Evolutionary conservation across 2,888 invertebrate species (phyloP).

Genomic region (Aproaerema taeniolella): DNA sequence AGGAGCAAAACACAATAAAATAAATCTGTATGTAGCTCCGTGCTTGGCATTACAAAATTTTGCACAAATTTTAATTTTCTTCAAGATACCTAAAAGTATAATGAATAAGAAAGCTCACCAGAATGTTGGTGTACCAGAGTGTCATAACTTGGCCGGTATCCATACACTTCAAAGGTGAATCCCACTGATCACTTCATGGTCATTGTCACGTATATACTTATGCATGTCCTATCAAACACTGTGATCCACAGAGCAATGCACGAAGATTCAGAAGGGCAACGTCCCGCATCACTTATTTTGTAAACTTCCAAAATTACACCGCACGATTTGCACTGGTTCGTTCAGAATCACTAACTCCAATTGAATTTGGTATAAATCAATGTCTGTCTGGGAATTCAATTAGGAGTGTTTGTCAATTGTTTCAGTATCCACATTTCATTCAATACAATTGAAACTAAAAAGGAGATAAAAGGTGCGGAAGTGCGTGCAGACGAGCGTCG

Average conservation of each 20-base stretch:
- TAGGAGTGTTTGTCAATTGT: too few species aligned
- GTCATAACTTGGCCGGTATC: conserved; percentile 70
- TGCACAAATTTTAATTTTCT: not conserved
- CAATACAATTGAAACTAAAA: too few species aligned
- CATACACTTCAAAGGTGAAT: conserved; percentile 56
- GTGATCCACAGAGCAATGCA: too few species aligned
- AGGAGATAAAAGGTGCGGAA: too few species aligned
- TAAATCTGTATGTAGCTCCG: too few species aligned
- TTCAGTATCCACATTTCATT: too few species aligned
- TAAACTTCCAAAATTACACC: conserved; percentile 40
- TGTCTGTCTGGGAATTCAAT: not conserved
- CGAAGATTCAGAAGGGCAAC: conserved; percentile 39
- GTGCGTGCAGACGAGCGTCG: conserved; percentile 51
- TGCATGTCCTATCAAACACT: too few species aligned
- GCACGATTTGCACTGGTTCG: conserved; percentile 10
- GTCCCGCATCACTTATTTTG: conserved; percentile 30
- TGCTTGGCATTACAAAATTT: not conserved
- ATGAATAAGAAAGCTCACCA: conserved; percentile 51
- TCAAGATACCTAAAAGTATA: conserved; percentile 2
- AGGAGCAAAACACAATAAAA: conserved; percentile 4
- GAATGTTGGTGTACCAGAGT: conserved; percentile 72
- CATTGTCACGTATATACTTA: conserved; percentile 58
- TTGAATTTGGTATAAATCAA: conserved; percentile 7
- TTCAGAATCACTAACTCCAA: conserved; percentile 10
- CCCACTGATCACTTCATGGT: conserved; percentile 38